These are phyloP conservation scores for Motacilla tschutschensis DNA, from an alignment of 2,113 vertebrate genomes.

Conservation along the genomic window DNA sequence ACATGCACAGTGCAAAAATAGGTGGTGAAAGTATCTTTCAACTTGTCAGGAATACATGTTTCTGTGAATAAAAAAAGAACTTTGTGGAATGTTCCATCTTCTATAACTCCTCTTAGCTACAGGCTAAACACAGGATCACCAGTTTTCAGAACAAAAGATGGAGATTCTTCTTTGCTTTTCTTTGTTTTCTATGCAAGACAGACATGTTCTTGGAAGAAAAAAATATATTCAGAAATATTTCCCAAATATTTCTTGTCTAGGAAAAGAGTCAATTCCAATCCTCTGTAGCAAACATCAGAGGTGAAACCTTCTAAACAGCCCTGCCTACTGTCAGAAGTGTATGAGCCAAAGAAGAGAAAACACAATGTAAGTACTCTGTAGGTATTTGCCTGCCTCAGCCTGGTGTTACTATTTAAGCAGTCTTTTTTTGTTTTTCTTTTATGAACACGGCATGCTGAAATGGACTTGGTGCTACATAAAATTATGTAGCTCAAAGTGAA, in stretches of 20 bases:
- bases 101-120: not conserved
- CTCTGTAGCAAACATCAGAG: not conserved
- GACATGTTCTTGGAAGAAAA: not conserved
- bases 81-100: not conserved
- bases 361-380: not conserved
- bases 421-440: not conserved
- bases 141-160: not conserved
- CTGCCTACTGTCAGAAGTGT: not conserved
- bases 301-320: not conserved
- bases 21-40: not conserved
- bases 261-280: not conserved
- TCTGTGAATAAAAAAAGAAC: not conserved
- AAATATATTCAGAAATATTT: not conserved
- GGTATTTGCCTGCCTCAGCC: not conserved
- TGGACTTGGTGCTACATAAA: not conserved
- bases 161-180: not conserved
- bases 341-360: not conserved
- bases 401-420: not conserved
- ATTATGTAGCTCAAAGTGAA: not conserved
- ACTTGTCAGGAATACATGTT: not conserved
- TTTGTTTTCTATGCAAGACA: not conserved
- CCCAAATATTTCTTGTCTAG: not conserved
- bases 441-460: not conserved
- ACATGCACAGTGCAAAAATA: accelerated
- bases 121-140: not conserved